A percentile compares a stretch with the other conserved stretches of the same genome.
phyloP scores from a whole-genome alignment of 92 coral and sea anemone genomes.

The Scolanthus callimorphus region DNA sequence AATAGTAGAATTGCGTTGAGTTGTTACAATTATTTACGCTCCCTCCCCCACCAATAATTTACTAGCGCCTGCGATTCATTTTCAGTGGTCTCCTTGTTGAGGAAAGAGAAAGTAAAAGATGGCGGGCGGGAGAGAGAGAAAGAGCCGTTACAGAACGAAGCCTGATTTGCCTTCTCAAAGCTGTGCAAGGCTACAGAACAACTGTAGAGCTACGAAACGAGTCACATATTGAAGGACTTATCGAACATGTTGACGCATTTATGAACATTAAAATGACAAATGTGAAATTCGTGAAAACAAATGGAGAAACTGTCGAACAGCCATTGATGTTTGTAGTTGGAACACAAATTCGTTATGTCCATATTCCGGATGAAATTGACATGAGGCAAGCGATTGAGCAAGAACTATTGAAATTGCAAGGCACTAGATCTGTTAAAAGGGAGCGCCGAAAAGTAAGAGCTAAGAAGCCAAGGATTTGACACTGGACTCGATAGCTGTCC shows the following conservation, averaged over 20 bases:
- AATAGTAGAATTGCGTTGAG: no score
- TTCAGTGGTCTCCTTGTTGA: no score
- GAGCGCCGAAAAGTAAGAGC: constrained; percentile 24
- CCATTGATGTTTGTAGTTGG: constrained; percentile 84
- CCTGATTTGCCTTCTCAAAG: constrained; percentile 87
- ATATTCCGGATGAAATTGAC: constrained; percentile 92
- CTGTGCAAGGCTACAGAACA: constrained; percentile 78
- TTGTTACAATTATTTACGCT: no score
- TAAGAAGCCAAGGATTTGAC: neutral
- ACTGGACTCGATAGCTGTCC: no score
- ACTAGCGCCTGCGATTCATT: constrained; percentile 2
- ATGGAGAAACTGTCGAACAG: constrained; percentile 50
- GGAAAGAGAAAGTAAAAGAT: no score
- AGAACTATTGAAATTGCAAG: constrained; percentile 51
- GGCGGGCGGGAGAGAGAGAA: constrained; percentile 90
- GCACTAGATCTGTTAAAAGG: constrained; percentile 49
- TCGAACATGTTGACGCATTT: constrained; percentile 87
- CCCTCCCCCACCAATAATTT: no score
- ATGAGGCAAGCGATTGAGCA: constrained; percentile 93
- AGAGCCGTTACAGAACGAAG: constrained; percentile 73
- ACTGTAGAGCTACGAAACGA: constrained; percentile 96
- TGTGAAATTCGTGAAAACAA: constrained; percentile 68
- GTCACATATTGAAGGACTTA: constrained; percentile 70
- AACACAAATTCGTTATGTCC: constrained; percentile 87
- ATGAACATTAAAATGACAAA: constrained; percentile 82